Conservation (phyloP, 2,113 vertebrate genomes). For the Alaudala cheleensis region DNA sequence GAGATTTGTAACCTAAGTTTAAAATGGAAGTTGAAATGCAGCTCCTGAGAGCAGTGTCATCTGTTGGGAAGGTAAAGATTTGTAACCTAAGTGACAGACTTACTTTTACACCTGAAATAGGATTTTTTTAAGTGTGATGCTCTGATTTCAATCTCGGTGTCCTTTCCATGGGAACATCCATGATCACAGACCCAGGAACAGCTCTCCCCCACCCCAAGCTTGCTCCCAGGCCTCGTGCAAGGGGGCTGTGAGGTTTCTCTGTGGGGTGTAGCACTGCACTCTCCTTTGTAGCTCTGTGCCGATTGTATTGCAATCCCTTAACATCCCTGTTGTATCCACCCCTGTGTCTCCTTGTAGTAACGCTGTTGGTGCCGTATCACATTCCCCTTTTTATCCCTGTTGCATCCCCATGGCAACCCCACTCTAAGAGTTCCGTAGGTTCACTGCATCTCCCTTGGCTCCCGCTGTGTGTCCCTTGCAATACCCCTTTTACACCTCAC, state of each 20-base stretch:
- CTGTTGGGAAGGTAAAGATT: background rate
- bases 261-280: background rate
- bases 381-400: background rate
- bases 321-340: background rate
- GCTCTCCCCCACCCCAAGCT: no score
- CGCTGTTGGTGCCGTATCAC: background rate
- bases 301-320: background rate
- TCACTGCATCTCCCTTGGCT: background rate
- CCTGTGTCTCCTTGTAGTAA: background rate
- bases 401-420: background rate
- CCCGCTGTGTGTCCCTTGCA: background rate
- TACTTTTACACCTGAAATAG: background rate
- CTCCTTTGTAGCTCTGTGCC: background rate
- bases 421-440: background rate
- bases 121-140: background rate
- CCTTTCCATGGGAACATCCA: background rate
- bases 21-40: background rate
- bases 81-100: background rate
- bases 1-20: no score
- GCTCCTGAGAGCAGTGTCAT: background rate
- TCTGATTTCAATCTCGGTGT: background rate
- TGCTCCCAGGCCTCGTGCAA: background rate
- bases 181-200: background rate
- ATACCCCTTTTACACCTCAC: background rate
- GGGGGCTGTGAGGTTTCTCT: background rate